Conservation (phyloP, 2,888 invertebrate genomes). For the Encarsia formosa region DNA sequence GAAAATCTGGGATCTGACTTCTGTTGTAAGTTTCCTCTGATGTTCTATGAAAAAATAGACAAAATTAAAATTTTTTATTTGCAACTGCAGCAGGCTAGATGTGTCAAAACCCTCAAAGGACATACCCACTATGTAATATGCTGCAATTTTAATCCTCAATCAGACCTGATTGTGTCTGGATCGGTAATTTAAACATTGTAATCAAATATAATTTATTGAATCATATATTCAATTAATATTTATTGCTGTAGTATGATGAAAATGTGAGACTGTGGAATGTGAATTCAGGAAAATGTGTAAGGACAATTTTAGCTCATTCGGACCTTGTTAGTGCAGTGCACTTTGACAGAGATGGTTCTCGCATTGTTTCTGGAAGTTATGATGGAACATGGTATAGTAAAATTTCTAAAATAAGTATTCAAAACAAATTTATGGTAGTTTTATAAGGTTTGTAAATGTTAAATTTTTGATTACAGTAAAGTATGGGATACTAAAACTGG, state of each 20-base stretch:
- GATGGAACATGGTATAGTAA: slow-evolving; percentile 84
- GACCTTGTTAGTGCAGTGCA: slow-evolving; percentile 99
- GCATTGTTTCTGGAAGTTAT: slow-evolving; percentile 98
- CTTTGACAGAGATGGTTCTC: slow-evolving; percentile 96
- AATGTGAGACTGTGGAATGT: slow-evolving; percentile 99
- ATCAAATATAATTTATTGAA: neutral
- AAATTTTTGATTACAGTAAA: slow-evolving; percentile 60
- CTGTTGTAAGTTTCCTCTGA: too few species aligned
- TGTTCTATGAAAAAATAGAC: neutral
- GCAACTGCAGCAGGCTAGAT: slow-evolving; percentile 81
- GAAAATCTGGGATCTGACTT: slow-evolving; percentile 95
- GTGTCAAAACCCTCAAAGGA: slow-evolving; percentile 96
- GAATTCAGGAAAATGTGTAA: slow-evolving; percentile 93
- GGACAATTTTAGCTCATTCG: slow-evolving; percentile 97
- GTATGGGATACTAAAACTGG: slow-evolving; percentile 99
- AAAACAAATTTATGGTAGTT: neutral
- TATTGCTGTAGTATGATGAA: slow-evolving; percentile 77
- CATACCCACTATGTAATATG: slow-evolving; percentile 99
- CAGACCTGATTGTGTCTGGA: slow-evolving; percentile 97
- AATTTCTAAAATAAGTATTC: neutral
- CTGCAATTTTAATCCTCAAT: slow-evolving; percentile 99
- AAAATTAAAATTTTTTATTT: too few species aligned
- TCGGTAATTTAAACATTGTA: slow-evolving; percentile 59
- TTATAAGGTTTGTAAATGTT: neutral
- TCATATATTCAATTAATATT: neutral